Evolutionary conservation across 2,888 invertebrate species (phyloP).

Genomic region (Agrochola lychnidis): DNA sequence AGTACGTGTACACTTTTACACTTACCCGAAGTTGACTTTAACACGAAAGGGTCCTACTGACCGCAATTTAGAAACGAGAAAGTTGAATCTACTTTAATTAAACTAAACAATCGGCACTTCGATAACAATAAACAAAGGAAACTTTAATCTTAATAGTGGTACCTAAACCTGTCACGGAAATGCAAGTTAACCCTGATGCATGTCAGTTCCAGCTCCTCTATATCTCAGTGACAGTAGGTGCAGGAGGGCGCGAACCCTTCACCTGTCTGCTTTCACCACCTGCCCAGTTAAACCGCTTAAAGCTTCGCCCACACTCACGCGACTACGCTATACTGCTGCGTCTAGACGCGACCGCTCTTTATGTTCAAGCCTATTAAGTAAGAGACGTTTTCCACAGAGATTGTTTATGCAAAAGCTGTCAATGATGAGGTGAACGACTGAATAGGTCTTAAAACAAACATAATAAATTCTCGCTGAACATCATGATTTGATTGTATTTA

Average conservation of each 20-base stretch:
- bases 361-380: not conserved
- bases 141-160: not conserved
- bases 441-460: not conserved
- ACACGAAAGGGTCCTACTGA: not conserved
- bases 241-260: constrained; percentile 70
- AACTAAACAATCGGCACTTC: not conserved
- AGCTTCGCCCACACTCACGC: constrained; percentile 49
- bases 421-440: not conserved
- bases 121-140: constrained; percentile 6
- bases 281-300: constrained; percentile 80
- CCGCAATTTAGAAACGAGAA: not conserved
- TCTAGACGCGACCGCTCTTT: constrained; percentile 11
- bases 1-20: not conserved
- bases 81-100: constrained; percentile 1
- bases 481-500: not conserved
- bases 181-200: constrained; percentile 2
- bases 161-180: constrained; percentile 5
- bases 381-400: not conserved
- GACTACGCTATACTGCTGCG: not conserved
- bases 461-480: not conserved
- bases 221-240: constrained; percentile 27
- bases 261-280: constrained; percentile 80
- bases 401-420: not conserved
- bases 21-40: not conserved
- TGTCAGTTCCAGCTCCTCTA: constrained; percentile 40